phyloP scores from a whole-genome alignment of 2,888 invertebrate genomes.

The Nipponacmea schrenckii region DNA sequence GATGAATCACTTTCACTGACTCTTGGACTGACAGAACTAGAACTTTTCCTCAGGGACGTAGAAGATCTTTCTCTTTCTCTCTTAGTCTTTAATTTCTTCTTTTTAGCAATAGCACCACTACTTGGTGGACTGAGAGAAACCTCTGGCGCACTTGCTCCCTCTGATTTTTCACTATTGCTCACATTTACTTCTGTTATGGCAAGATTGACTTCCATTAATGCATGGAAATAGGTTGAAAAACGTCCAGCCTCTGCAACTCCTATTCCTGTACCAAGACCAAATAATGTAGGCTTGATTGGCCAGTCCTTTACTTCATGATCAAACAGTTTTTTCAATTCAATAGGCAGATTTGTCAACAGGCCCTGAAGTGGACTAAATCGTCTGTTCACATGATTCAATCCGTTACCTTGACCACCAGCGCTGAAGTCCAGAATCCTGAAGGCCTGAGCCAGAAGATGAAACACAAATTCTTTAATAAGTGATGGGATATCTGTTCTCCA shows the following conservation, averaged over 20 bases:
- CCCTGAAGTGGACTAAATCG: constrained; percentile 53
- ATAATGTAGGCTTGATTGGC: constrained; percentile 46
- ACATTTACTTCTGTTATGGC: constrained; percentile 58
- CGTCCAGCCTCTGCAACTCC: constrained; percentile 57
- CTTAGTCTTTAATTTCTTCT: constrained; percentile 64
- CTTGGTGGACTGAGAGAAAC: constrained; percentile 33
- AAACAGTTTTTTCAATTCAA: constrained; percentile 60
- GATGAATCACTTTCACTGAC: constrained; percentile 29
- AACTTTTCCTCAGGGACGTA: not conserved
- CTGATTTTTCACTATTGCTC: constrained; percentile 1
- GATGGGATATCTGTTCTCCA: constrained; percentile 63
- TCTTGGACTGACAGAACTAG: not conserved
- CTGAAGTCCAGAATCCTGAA: constrained; percentile 58
- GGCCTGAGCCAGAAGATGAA: constrained; percentile 63
- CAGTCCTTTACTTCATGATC: constrained; percentile 62
- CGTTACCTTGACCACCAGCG: constrained; percentile 39
- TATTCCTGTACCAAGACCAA: constrained; percentile 56
- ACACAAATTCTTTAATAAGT: constrained; percentile 62
- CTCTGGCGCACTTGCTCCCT: constrained; percentile 27
- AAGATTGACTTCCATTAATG: constrained; percentile 61
- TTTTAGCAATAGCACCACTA: constrained; percentile 53
- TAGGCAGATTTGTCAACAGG: constrained; percentile 55
- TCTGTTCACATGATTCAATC: constrained; percentile 34
- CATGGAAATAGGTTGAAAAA: constrained; percentile 65
- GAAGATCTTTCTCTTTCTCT: constrained; percentile 35